Conservation (phyloP, 2,888 invertebrate genomes). For the Cabera pusaria region DNA sequence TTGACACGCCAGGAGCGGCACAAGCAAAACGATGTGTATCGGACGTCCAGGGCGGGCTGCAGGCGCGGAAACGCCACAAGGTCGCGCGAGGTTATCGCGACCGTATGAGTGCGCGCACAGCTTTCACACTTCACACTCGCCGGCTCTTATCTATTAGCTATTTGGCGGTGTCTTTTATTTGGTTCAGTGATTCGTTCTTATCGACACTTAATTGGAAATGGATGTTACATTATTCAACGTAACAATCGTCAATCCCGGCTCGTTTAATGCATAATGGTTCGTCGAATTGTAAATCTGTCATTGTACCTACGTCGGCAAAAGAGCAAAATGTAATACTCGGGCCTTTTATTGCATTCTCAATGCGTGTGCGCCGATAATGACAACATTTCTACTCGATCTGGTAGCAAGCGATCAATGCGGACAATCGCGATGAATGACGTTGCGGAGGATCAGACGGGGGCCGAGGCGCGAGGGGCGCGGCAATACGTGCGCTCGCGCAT, state of each 20-base stretch:
- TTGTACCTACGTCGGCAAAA: conserved; percentile 44
- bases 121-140: conserved; percentile 55
- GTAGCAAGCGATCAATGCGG: conserved; percentile 72
- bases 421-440: conserved; percentile 83
- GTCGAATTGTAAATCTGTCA: conserved; percentile 54
- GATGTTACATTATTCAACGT: conserved; percentile 44
- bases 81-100: conserved; percentile 64
- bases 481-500: conserved; percentile 72
- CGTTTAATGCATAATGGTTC: conserved; percentile 32
- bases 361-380: conserved; percentile 76
- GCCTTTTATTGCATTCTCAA: conserved; percentile 67
- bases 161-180: conserved; percentile 46
- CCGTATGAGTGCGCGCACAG: conserved; percentile 46
- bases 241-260: conserved; percentile 35
- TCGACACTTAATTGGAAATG: conserved; percentile 33
- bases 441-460: conserved; percentile 48
- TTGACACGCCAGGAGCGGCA: conserved; percentile 1
- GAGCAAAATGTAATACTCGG: conserved; percentile 51
- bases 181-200: conserved; percentile 35
- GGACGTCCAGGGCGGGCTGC: conserved; percentile 35
- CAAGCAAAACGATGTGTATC: conserved; percentile 13
- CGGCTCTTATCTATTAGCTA: conserved; percentile 43
- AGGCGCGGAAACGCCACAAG: conserved; percentile 55
- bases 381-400: conserved; percentile 77
- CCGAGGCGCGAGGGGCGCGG: conserved; percentile 39